Base-by-base conservation (phyloP, 2,888 invertebrate genomes). In the Apamea anceps region DNA sequence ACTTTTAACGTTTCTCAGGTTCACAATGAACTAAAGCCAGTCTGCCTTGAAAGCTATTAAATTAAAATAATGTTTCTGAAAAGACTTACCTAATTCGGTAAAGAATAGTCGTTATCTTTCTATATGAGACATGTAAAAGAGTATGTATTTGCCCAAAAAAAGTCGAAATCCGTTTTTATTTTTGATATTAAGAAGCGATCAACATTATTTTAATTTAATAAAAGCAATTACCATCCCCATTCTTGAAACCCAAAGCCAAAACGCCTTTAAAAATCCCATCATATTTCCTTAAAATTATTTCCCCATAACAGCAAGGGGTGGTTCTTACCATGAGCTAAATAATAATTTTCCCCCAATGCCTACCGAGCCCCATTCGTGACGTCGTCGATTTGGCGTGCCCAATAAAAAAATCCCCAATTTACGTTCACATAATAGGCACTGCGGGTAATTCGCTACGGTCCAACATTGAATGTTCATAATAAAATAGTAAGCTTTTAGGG, bases 361-460 rank as follows among this genome's bases (percentile, higher is more conserved):
- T 84, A 87, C 84, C 85, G 12, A 84, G 63, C 87, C 91, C 92
- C 85, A 91, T 95, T 92, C 96, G 96, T 96, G 95, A 93, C 93
- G 92, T 91, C 72, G 91, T 89, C 94, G 93, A 94, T 94, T 94
- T 95, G 91, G 92, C 94, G 93, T 93, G 94, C 91, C 91, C 92
- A 92, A 93, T 94, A 93, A 94, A 95, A 94, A 93, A 94, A 93
- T 86, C 89, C 87, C 90, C 92, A 93, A 94, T 95, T 95, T 95
- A 94, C 92, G 94, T 93, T 93, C 92, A 87, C 92, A 92, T 94
- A 95, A 95, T 93, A 92, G 92, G 91, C 93, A 92, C 90, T 93
- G 94, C 94, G 94, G 93, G 94, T 93, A 94, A 94, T 95, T 94
- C 92, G 93, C 93, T 89, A 92, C 91, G 90, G 90, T 91, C 81